Evolutionary conservation across 2,797 vertebrate species (phyloP), one percentile per base, ranked within the genome.

Genomic region (Pangasius macronema): DNA sequence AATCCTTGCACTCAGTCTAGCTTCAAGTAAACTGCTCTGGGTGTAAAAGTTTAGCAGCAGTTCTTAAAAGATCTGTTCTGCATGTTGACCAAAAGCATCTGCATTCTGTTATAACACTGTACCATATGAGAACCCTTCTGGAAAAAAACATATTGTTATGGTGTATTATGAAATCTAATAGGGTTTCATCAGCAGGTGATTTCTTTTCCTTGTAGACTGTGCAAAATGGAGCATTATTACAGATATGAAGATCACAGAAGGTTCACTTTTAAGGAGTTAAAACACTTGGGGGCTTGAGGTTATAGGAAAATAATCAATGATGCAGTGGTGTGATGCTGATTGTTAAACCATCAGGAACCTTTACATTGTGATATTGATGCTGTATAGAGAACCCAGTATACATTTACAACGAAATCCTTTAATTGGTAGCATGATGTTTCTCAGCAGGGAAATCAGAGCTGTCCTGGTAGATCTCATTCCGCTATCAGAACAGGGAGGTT

Each of bases 1-100:
- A 87, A 88, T 90, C 85, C 76, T 49, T 85, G 75, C 39, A 82
- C 87, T 88, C 65, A 18, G 22, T 86, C 18, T 30, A 33, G 67
- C 49, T 81, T 6, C 57, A 87, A 82, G 39, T 30, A 39, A 63
- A 61, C 83, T 67, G 61, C 33, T 10, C 51, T 3, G 27, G 42
- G 42, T 61, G 79, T 61, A 59, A 81, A 81, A 14, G 0, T 27
- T 5, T 27, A n/a, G 79, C 79, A 27, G n/a, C 16, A 4, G 9
- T 24, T 49, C 2, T 49, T 76, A 36, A 27, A n/a, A 59, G 33
- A 81, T 10, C 39, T 22, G 3, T 49, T 82, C 59, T 65, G 8
- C 61, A n/a, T 46, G 13, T 22, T 49, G 11, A 1, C 6, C 5
- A 20, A 79, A 63, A 18, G 39, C 80, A 65, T 82, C 59, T n/a